Percentiles rank a stretch among this genome's conserved stretches.
Conservation (phyloP, 1,140 invertebrate genomes). For the Microplitis demolitor region DNA sequence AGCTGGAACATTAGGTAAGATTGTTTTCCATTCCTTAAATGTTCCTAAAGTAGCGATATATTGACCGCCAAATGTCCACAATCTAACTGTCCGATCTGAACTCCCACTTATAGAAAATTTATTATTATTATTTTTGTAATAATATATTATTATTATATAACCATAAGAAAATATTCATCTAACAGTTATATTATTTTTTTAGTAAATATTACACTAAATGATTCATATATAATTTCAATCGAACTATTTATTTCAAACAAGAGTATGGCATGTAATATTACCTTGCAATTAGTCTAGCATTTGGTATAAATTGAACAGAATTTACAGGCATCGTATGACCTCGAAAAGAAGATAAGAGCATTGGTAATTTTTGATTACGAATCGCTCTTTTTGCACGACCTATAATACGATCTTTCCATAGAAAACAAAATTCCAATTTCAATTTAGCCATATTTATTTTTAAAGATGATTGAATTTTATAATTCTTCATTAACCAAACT, state of each 20-base stretch:
- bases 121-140: constrained; percentile 6
- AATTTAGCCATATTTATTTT: constrained; percentile 64
- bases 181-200: too few species aligned
- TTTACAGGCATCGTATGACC: constrained; percentile 44
- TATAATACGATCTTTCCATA: constrained; percentile 66
- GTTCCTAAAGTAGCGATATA: constrained; percentile 74
- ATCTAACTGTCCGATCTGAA: constrained; percentile 70
- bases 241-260: too few species aligned
- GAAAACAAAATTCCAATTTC: constrained; percentile 72
- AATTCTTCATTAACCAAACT: constrained; percentile 73
- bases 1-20: constrained; percentile 57
- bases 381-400: constrained; percentile 69
- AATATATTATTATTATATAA: not conserved
- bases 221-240: too few species aligned
- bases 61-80: constrained; percentile 72
- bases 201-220: too few species aligned
- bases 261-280: constrained; percentile 36
- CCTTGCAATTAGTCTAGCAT: constrained; percentile 66
- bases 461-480: constrained; percentile 41
- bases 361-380: constrained; percentile 65
- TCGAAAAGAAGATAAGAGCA: constrained; percentile 61
- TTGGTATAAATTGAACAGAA: constrained; percentile 42
- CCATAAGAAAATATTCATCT: too few species aligned
- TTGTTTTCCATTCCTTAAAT: constrained; percentile 64
- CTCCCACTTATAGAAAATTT: constrained; percentile 64